Base-by-base conservation (phyloP, 2,113 vertebrate species). In the Recurvirostra avosetta region DNA sequence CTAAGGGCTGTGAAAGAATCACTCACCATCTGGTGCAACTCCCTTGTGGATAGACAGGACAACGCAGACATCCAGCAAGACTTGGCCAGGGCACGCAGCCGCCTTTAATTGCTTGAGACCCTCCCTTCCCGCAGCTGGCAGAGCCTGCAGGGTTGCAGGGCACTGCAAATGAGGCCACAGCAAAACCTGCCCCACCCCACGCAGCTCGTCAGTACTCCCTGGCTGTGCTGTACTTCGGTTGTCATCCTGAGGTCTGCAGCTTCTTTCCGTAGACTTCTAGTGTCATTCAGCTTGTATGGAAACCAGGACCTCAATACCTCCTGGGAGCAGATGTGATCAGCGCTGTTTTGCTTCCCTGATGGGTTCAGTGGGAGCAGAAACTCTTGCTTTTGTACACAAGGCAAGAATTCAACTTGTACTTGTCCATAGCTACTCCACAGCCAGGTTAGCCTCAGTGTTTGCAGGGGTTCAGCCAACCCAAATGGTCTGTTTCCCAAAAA, bases 71-170 rank as follows among this genome's bases (percentile, higher is more conserved):
- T 30, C 77, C 63, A 61, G n/a, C 19, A 85, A 63, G 65, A 58
- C 27, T 66, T 2, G 1, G 8, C 11, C 25, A 30, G 32, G 25
- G n/a, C 50, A 74, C 0, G 0, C 8, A 53, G 40, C 12, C 5
- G 2, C 17, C 32, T 92, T 67, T 41, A 52, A 34, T 16, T 52
- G n/a, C 56, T 72, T 0, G 5, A 86, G 29, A 65, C 15, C 13
- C 21, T 83, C 30, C 15, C 12, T 86, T 36, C 19, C 32, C 17
- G 15, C 0, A 2, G 38, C 38, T 1, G 1, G 30, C 47, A 63
- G 70, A 63, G 19, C 38, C 47, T 55, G 25, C 21, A 56, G 73
- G 20, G 8, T 26, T 75, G 30, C 26, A 73, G 34, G 30, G 18
- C 34, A 13, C 27, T 52, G 45, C 26, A 73, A 67, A 59, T 21